phyloP scores from a whole-genome alignment of 2,888 invertebrate species.

The Salticus scenicus region DNA sequence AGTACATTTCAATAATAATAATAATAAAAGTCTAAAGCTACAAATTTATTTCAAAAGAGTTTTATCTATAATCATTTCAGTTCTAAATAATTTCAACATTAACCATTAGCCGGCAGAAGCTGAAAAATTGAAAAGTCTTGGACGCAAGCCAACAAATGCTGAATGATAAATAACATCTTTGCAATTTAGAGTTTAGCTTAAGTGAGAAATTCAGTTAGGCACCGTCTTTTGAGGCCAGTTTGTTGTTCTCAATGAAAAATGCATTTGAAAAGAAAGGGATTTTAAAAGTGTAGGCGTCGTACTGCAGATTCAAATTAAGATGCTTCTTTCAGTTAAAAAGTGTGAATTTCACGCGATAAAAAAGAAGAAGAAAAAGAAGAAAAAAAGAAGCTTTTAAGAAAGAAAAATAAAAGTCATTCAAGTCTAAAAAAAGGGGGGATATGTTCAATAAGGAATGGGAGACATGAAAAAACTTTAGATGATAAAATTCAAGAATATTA shows the following conservation, averaged over 20 bases:
- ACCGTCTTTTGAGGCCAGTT: not conserved
- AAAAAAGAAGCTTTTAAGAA: no score
- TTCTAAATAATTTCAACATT: not conserved
- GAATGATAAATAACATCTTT: not conserved
- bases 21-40: no score
- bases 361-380: no score
- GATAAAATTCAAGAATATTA: no score
- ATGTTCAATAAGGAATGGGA: no score
- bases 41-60: no score
- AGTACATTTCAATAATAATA: no score
- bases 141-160: not conserved
- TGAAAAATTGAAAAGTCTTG: not conserved
- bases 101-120: not conserved
- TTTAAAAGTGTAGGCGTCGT: not conserved
- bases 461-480: no score
- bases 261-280: not conserved
- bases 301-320: not conserved
- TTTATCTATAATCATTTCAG: not conserved
- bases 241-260: constrained; percentile 1
- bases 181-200: not conserved
- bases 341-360: no score
- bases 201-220: constrained; percentile 19
- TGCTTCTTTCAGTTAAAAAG: no score
- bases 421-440: no score
- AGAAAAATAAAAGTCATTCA: no score